phyloP scores from a whole-genome alignment of 2,888 invertebrate species.

The Ceraclea dissimilis region DNA sequence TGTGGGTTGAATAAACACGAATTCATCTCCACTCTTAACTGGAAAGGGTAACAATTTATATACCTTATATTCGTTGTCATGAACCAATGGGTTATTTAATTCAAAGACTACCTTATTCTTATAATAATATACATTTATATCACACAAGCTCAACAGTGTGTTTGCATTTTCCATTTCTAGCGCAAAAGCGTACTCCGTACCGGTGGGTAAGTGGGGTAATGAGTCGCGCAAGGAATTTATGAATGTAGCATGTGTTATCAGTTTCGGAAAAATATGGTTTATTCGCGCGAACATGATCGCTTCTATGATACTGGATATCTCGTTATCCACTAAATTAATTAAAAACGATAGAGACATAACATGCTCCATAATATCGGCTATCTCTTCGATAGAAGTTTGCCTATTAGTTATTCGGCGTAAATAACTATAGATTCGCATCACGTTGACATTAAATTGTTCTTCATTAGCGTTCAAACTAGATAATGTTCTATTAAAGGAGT shows the following conservation, averaged over 20 bases:
- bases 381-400: background rate
- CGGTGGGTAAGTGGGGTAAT: background rate
- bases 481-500: background rate
- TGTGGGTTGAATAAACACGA: background rate
- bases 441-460: background rate
- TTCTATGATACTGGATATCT: background rate
- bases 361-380: background rate
- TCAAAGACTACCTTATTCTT: background rate
- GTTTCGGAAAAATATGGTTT: background rate
- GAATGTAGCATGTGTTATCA: background rate
- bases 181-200: background rate
- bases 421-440: background rate
- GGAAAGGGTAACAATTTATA: background rate
- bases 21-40: background rate
- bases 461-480: background rate
- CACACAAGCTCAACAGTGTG: background rate
- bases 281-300: background rate
- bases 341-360: background rate
- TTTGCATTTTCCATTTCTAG: background rate
- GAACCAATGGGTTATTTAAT: background rate
- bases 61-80: background rate
- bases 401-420: background rate
- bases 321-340: background rate
- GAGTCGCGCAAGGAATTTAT: background rate
- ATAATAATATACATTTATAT: background rate